Evolutionary conservation across 2,888 invertebrate genomes (phyloP).

Genomic region (Erebia palarica): DNA sequence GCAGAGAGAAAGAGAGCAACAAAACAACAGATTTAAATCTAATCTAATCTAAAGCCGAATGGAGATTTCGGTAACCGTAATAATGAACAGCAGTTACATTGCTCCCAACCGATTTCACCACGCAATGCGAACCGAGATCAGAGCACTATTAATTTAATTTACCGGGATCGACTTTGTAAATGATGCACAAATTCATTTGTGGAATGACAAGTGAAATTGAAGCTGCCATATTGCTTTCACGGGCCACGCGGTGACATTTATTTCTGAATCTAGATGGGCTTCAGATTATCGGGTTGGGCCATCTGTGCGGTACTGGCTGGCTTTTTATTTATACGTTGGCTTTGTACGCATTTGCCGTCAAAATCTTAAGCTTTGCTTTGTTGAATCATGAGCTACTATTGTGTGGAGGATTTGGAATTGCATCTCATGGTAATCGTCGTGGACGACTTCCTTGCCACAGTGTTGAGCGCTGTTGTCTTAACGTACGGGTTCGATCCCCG

Average conservation of each 20-base stretch:
- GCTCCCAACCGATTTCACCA: slow-evolving; percentile 45
- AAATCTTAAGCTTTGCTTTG: neutral
- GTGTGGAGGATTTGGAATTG: neutral
- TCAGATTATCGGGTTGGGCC: slow-evolving; percentile 57
- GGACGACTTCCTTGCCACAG: too few relatives aligned
- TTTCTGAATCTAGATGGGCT: slow-evolving; percentile 63
- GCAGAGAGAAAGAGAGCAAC: too few relatives aligned
- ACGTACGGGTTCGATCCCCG: too few relatives aligned
- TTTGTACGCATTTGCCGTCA: slow-evolving; percentile 19
- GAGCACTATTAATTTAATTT: slow-evolving; percentile 57
- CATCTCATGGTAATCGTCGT: neutral
- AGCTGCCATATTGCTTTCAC: slow-evolving; percentile 61
- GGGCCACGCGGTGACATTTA: slow-evolving; percentile 60
- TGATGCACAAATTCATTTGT: slow-evolving; percentile 76
- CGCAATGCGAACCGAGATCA: slow-evolving; percentile 41
- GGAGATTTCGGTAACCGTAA: slow-evolving; percentile 29
- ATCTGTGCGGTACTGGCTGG: slow-evolving; percentile 45
- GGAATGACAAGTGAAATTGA: slow-evolving; percentile 73
- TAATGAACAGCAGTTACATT: slow-evolving; percentile 31
- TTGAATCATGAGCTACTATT: too few relatives aligned
- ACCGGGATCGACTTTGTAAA: slow-evolving; percentile 71
- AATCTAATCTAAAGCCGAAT: slow-evolving; percentile 8
- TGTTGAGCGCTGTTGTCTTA: too few relatives aligned
- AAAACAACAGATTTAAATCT: too few relatives aligned
- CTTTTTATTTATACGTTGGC: slow-evolving; percentile 50